A percentile compares a stretch with the other conserved stretches of the same genome.
These are phyloP conservation scores for Trissolcus brochymenae DNA, from an alignment of 2,888 invertebrate species.

Conservation along the genomic window DNA sequence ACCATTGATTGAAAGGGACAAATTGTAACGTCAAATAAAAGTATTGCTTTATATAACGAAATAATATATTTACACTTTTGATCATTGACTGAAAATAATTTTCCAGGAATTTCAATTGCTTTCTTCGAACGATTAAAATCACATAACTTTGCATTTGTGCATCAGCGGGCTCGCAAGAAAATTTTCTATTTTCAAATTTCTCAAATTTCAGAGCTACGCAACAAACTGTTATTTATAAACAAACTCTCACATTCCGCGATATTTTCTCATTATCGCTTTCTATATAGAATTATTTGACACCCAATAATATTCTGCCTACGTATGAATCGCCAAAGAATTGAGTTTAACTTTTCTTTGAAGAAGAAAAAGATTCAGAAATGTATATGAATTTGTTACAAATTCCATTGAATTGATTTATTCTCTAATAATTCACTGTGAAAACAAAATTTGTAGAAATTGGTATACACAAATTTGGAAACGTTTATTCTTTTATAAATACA, in stretches of 20 bases:
- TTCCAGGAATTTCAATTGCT: slow-evolving; percentile 9
- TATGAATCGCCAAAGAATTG: neutral
- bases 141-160: too few species aligned
- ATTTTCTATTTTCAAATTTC: slow-evolving; percentile 19
- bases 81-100: too few species aligned
- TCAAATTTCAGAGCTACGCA: slow-evolving; percentile 27
- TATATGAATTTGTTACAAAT: too few species aligned
- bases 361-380: neutral
- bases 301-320: slow-evolving; percentile 13
- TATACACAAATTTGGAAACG: neutral
- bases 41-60: too few species aligned
- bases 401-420: too few species aligned
- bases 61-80: too few species aligned
- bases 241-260: slow-evolving; percentile 28
- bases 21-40: too few species aligned
- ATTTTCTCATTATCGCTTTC: slow-evolving; percentile 32
- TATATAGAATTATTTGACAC: slow-evolving; percentile 33
- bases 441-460: neutral
- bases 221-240: slow-evolving; percentile 28
- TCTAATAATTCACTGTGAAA: too few species aligned
- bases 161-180: slow-evolving; percentile 1
- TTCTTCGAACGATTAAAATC: too few species aligned
- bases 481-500: too few species aligned
- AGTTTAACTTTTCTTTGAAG: slow-evolving; percentile 4
- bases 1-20: too few species aligned